A percentile compares a stretch with the other conserved stretches of the same genome.
Evolutionary conservation across 2,888 invertebrate genomes (phyloP).

Genomic region (Hanleya hanleyi): DNA sequence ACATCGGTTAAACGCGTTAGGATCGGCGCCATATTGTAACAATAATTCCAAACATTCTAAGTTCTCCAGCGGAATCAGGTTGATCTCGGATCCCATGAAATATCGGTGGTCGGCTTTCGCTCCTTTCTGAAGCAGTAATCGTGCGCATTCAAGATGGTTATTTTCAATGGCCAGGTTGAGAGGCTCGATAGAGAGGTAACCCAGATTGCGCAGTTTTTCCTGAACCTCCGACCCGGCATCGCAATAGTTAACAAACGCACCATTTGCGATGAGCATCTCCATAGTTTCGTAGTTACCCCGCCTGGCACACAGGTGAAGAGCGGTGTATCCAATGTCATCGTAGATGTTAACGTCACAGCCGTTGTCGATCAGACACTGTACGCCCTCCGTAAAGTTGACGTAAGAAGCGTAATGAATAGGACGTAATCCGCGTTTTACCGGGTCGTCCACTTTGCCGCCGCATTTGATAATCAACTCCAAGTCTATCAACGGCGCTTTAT

Average conservation of each 20-base stretch:
- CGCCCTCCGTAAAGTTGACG: conserved; percentile 85
- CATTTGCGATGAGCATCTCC: conserved; percentile 82
- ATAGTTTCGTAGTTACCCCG: conserved; percentile 80
- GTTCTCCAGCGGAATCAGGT: conserved; percentile 85
- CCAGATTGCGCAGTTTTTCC: conserved; percentile 52
- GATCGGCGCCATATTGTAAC: conserved; percentile 88
- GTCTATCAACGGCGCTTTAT: conserved; percentile 90
- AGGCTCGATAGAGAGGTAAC: conserved; percentile 82
- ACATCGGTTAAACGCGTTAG: conserved; percentile 89
- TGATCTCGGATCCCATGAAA: conserved; percentile 93
- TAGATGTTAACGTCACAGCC: conserved; percentile 76
- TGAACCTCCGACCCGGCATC: conserved; percentile 79
- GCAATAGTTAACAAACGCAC: conserved; percentile 86
- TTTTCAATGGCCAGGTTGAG: conserved; percentile 91
- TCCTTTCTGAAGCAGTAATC: conserved; percentile 84
- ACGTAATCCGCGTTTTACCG: conserved; percentile 88
- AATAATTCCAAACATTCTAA: conserved; percentile 87
- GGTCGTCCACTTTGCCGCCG: conserved; percentile 82
- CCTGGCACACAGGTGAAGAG: conserved; percentile 92
- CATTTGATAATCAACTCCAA: conserved; percentile 88
- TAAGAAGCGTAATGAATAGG: conserved; percentile 95
- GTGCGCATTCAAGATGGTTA: conserved; percentile 81
- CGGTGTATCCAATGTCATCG: conserved; percentile 93
- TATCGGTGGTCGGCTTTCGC: conserved; percentile 94
- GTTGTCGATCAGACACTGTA: conserved; percentile 84